Evolutionary conservation across 92 coral and sea anemone species (phyloP).

Genomic region (Phenganax marumi): DNA sequence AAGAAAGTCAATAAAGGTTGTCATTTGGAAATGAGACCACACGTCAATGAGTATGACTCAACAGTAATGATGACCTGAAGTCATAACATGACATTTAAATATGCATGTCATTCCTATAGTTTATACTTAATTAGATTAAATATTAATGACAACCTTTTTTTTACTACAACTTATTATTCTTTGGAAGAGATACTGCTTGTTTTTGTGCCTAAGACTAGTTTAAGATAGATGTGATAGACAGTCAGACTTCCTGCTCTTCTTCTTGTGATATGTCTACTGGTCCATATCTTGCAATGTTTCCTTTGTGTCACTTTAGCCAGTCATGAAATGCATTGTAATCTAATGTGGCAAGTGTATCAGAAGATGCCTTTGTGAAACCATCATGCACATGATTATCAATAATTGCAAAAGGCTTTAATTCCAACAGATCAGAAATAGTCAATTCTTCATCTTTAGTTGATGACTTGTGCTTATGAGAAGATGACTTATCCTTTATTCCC

Average conservation of each 20-base stretch:
- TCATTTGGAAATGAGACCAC: too few species aligned
- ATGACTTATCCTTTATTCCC: slow-evolving; percentile 1
- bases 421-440: slow-evolving; percentile 48
- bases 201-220: too few species aligned
- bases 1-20: too few species aligned
- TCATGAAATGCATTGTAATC: slow-evolving; percentile 54
- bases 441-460: slow-evolving; percentile 42
- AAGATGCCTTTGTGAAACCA: slow-evolving; percentile 57
- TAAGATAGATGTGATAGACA: too few species aligned
- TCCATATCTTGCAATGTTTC: slow-evolving; percentile 57
- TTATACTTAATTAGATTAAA: too few species aligned
- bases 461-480: not conserved
- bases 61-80: too few species aligned
- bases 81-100: too few species aligned
- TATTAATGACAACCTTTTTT: too few species aligned
- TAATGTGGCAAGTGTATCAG: slow-evolving; percentile 51
- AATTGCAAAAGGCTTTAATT: slow-evolving; percentile 51
- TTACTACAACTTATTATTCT: too few species aligned
- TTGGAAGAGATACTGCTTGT: too few species aligned
- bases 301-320: slow-evolving; percentile 60
- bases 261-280: slow-evolving; percentile 39
- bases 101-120: too few species aligned
- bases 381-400: slow-evolving; percentile 48
- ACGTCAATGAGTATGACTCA: too few species aligned
- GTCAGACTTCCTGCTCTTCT: slow-evolving; percentile 17